These are phyloP conservation scores for Mugil cephalus DNA, from an alignment of 2,113 vertebrate species.

Conservation along the genomic window DNA sequence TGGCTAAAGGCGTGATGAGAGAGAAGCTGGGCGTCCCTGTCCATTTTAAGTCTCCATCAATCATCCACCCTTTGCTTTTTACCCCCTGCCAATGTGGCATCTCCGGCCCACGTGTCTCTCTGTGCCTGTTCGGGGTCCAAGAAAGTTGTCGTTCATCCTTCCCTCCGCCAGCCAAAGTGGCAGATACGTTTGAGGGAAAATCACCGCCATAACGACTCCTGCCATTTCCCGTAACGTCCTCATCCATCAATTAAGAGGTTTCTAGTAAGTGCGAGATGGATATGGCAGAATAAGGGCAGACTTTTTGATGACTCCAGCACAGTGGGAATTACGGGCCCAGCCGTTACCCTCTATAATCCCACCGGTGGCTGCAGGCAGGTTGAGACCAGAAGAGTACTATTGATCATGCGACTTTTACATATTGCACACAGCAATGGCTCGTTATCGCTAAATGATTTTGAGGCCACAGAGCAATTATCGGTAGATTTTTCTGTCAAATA, in stretches of 20 bases:
- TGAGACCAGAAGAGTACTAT: conserved; percentile 23
- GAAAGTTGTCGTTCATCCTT: conserved; percentile 68
- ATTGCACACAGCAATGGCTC: conserved; percentile 16
- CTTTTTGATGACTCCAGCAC: conserved; percentile 60
- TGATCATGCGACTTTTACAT: conserved; percentile 30
- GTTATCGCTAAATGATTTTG: conserved; percentile 31
- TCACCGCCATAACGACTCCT: conserved; percentile 90
- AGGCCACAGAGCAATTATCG: background rate
- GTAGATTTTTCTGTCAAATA: conserved; percentile 34
- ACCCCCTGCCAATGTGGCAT: conserved; percentile 74
- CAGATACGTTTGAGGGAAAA: conserved; percentile 92
- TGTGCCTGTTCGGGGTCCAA: conserved; percentile 78
- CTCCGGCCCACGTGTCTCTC: conserved; percentile 52
- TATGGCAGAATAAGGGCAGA: conserved; percentile 83
- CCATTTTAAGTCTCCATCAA: conserved; percentile 90
- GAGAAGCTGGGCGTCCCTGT: conserved; percentile 65
- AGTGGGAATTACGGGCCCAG: conserved; percentile 35
- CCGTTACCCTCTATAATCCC: conserved; percentile 50
- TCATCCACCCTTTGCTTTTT: conserved; percentile 87
- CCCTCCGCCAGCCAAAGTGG: conserved; percentile 79
- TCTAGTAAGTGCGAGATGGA: conserved; percentile 85
- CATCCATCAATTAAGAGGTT: conserved; percentile 92
- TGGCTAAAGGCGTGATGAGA: conserved; percentile 74
- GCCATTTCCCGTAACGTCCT: conserved; percentile 91
- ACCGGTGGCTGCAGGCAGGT: conserved; percentile 38